A percentile compares a stretch with the other conserved stretches of the same genome.
phyloP scores from a whole-genome alignment of 1,140 invertebrate genomes.

The Apis laboriosa region DNA sequence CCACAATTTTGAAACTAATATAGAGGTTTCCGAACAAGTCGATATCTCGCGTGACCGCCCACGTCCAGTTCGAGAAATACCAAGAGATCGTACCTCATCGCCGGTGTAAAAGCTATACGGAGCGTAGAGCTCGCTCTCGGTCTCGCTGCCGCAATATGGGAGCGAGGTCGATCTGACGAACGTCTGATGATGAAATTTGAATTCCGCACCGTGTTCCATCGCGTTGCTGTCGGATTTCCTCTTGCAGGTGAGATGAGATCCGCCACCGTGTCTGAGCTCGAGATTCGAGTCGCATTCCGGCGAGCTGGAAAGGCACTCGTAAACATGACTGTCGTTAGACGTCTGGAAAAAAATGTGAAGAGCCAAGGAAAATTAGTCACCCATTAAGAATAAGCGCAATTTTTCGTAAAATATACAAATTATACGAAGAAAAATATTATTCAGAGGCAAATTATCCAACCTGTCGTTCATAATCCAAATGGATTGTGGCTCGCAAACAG shows the following conservation, averaged over 20 bases:
- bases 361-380: neutral
- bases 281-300: conserved; percentile 84
- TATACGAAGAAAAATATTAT: too few relatives aligned
- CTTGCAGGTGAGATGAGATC: conserved; percentile 67
- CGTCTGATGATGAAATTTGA: conserved; percentile 73
- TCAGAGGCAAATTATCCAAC: too few relatives aligned
- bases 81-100: conserved; percentile 72
- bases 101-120: conserved; percentile 87
- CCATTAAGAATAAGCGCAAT: too few relatives aligned
- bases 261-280: conserved; percentile 72
- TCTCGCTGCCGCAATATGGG: conserved; percentile 90
- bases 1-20: neutral
- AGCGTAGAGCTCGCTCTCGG: conserved; percentile 90
- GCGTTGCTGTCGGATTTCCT: conserved; percentile 81
- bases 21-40: neutral
- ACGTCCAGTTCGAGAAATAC: neutral
- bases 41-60: neutral
- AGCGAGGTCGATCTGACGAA: conserved; percentile 84
- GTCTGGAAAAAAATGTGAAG: conserved; percentile 59
- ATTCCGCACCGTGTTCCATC: conserved; percentile 77
- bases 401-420: too few relatives aligned
- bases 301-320: conserved; percentile 86
- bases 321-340: conserved; percentile 81
- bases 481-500: too few relatives aligned
- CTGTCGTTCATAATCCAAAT: too few relatives aligned